Conservation (phyloP, 2,888 invertebrate genomes). For the Xanthostigma xanthostigma region DNA sequence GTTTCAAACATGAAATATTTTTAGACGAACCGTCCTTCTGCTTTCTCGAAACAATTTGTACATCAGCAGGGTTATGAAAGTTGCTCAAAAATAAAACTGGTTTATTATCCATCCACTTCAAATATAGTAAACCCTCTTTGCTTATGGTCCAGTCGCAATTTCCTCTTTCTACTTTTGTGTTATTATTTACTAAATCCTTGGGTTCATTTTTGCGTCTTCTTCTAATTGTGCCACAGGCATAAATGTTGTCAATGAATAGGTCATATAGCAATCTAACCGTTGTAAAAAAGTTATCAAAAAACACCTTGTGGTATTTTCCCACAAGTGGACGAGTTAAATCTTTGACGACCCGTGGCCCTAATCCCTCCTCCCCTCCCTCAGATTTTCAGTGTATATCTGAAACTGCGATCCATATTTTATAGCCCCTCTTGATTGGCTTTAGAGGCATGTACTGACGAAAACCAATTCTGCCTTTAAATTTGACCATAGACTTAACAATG, state of each 20-base stretch:
- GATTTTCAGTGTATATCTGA: not conserved
- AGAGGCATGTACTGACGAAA: too few relatives aligned
- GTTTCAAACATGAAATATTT: slow-evolving; percentile 1
- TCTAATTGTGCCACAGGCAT: slow-evolving; percentile 14
- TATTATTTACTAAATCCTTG: too few relatives aligned
- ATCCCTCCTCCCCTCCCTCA: not conserved
- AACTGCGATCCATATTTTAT: not conserved
- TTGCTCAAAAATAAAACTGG: slow-evolving; percentile 8
- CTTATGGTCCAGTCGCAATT: slow-evolving; percentile 5
- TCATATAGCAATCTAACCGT: slow-evolving; percentile 10
- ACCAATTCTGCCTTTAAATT: too few relatives aligned
- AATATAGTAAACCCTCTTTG: slow-evolving; percentile 1
- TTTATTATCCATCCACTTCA: slow-evolving; percentile 11
- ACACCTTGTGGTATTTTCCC: slow-evolving; percentile 12
- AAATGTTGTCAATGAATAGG: slow-evolving; percentile 11
- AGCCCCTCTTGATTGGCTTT: not conserved
- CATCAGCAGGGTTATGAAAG: slow-evolving; percentile 7
- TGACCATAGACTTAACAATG: too few relatives aligned
- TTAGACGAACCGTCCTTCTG: slow-evolving; percentile 2
- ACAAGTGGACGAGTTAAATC: not conserved
- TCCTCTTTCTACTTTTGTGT: slow-evolving; percentile 8
- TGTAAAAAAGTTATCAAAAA: slow-evolving; percentile 17
- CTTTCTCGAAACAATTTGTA: too few relatives aligned
- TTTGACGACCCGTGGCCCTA: too few relatives aligned
- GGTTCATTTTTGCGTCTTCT: too few relatives aligned